Percentiles rank a stretch among this genome's conserved stretches.
These are phyloP conservation scores for Cheilosia vulpina DNA, from an alignment of 2,888 invertebrate genomes.

Conservation along the genomic window DNA sequence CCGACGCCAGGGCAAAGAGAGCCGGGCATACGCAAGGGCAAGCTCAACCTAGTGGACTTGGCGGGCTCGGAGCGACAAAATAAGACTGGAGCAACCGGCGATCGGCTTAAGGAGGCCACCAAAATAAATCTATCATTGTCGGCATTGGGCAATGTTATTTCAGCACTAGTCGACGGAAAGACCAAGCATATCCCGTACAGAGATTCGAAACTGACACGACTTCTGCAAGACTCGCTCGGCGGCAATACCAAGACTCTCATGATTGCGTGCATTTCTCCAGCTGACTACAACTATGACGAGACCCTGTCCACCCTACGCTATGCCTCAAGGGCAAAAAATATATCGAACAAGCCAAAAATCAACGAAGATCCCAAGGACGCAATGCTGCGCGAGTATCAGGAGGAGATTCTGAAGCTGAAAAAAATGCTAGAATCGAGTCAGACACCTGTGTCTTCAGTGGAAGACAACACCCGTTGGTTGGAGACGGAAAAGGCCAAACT, in stretches of 20 bases:
- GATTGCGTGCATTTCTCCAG: slow-evolving; percentile 93
- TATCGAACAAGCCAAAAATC: slow-evolving; percentile 92
- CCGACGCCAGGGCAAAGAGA: slow-evolving; percentile 11
- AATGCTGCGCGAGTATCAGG: slow-evolving; percentile 91
- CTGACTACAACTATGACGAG: slow-evolving; percentile 93
- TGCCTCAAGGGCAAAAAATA: slow-evolving; percentile 94
- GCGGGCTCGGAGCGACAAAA: slow-evolving; percentile 95
- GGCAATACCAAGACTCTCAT: slow-evolving; percentile 95
- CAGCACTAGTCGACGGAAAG: slow-evolving; percentile 92
- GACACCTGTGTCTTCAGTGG: not conserved
- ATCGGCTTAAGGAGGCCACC: slow-evolving; percentile 93
- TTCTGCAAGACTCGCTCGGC: slow-evolving; percentile 91
- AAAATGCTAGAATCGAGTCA: slow-evolving; percentile 77
- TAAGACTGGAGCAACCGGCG: slow-evolving; percentile 93
- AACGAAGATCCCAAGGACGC: slow-evolving; percentile 97
- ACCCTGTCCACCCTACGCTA: slow-evolving; percentile 92
- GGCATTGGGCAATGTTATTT: slow-evolving; percentile 94
- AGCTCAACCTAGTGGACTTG: slow-evolving; percentile 92
- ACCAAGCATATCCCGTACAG: slow-evolving; percentile 92
- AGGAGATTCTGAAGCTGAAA: slow-evolving; percentile 89
- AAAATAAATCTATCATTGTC: slow-evolving; percentile 95
- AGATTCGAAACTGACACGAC: slow-evolving; percentile 92
- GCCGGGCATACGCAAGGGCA: slow-evolving; percentile 78
- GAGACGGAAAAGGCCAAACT: slow-evolving; percentile 83
- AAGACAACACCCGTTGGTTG: slow-evolving; percentile 78